Evolutionary conservation across 2,113 vertebrate genomes (phyloP).

Genomic region (Mola mola): DNA sequence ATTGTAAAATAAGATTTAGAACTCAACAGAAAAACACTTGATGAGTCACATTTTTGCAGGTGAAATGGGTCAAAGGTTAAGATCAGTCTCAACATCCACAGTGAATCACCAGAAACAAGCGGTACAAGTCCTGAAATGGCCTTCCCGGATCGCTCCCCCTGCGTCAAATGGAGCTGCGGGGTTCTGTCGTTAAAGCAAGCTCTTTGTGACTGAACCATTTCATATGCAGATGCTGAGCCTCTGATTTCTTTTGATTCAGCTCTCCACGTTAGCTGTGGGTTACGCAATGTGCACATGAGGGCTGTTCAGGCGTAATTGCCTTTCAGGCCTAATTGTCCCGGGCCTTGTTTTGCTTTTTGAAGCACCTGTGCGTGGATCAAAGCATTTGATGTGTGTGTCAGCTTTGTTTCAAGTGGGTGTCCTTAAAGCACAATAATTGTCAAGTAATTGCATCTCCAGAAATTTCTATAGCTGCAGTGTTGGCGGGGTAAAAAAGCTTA

Average conservation of each 20-base stretch:
- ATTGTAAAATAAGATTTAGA: too few species aligned
- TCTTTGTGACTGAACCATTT: conserved; percentile 78
- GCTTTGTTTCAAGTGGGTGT: conserved; percentile 72
- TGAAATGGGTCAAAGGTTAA: conserved; percentile 2
- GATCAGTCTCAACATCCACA: conserved; percentile 17
- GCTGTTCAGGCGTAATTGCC: conserved; percentile 80
- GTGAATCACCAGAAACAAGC: conserved; percentile 20
- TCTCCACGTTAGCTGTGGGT: conserved; percentile 70
- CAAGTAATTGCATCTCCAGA: conserved; percentile 68
- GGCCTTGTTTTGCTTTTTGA: conserved; percentile 73
- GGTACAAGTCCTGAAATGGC: conserved; percentile 10
- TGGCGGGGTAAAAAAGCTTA: conserved; percentile 10
- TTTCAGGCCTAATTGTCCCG: conserved; percentile 73
- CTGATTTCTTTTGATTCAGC: conserved; percentile 78
- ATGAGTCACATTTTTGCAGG: conserved; percentile 10
- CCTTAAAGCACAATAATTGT: conserved; percentile 62
- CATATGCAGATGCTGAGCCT: conserved; percentile 76
- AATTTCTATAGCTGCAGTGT: conserved; percentile 58
- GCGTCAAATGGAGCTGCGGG: conserved; percentile 60
- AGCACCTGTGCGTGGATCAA: conserved; percentile 82
- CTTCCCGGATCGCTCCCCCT: not conserved
- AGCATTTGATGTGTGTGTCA: conserved; percentile 74
- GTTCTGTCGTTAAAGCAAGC: conserved; percentile 51
- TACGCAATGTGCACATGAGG: conserved; percentile 55
- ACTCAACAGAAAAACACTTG: not conserved